phyloP scores from a whole-genome alignment of 2,797 vertebrate species.

The Lophotriccus pileatus region DNA sequence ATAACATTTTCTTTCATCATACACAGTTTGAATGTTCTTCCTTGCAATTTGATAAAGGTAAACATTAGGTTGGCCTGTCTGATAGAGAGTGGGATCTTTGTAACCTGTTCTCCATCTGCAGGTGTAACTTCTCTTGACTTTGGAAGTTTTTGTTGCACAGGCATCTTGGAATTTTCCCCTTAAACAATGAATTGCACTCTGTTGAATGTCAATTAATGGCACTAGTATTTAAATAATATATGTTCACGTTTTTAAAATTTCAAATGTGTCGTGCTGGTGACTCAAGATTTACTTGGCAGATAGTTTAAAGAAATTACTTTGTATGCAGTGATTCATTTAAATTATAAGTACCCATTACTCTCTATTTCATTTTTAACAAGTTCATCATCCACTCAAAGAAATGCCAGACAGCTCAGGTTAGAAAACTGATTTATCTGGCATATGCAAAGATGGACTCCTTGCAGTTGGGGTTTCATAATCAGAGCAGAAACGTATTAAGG shows the following conservation, averaged over 20 bases:
- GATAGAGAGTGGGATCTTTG: neutral
- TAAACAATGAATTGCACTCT: neutral
- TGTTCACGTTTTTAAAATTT: conserved; percentile 43
- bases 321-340: conserved; percentile 53
- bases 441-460: conserved; percentile 30
- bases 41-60: neutral
- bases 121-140: neutral
- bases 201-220: conserved; percentile 33
- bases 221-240: conserved; percentile 45
- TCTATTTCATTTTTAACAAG: conserved; percentile 63
- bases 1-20: neutral
- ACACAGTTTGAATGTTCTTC: neutral
- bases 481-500: conserved; percentile 43
- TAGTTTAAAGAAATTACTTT: conserved; percentile 53
- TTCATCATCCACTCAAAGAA: conserved; percentile 44
- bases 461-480: conserved; percentile 36
- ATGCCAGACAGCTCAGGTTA: conserved; percentile 29
- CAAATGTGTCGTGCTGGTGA: neutral
- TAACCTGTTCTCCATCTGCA: neutral
- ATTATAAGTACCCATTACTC: conserved; percentile 52
- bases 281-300: conserved; percentile 50
- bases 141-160: neutral
- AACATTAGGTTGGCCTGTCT: neutral
- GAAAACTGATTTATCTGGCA: conserved; percentile 37
- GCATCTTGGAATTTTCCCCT: neutral